Percentiles rank a stretch among this genome's conserved stretches.
Conservation (phyloP, 2,888 invertebrate genomes). For the Eledone cirrhosa region DNA sequence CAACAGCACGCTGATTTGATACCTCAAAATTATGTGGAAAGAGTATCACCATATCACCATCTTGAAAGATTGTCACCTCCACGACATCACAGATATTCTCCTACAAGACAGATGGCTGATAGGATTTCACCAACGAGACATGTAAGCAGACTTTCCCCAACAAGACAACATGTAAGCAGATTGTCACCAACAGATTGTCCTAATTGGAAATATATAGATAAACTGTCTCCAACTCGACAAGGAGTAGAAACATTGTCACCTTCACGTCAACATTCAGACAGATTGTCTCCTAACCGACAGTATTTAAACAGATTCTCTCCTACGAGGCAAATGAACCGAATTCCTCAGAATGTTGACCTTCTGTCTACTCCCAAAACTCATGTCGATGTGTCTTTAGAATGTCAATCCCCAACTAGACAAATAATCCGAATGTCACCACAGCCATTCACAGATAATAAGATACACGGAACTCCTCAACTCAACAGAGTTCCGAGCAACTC, state of each 20-base stretch:
- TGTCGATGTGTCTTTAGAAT: not conserved
- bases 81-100: not conserved
- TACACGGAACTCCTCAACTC: no score
- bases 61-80: not conserved
- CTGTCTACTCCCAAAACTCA: not conserved
- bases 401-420: no score
- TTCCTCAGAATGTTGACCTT: not conserved
- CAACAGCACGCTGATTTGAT: not conserved
- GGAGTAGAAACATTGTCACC: constrained; percentile 2
- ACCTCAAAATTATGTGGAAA: not conserved
- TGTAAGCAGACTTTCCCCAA: not conserved
- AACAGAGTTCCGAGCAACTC: no score
- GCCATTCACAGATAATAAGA: no score
- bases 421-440: no score
- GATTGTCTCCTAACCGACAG: not conserved
- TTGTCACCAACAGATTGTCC: not conserved
- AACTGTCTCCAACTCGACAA: not conserved
- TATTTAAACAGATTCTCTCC: not conserved
- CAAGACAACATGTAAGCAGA: not conserved
- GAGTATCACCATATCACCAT: not conserved
- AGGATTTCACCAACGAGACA: constrained; percentile 4
- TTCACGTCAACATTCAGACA: not conserved
- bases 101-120: not conserved
- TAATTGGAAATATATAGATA: not conserved
- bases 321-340: not conserved